These are phyloP conservation scores for Alsophila aescularia DNA, from an alignment of 2,888 invertebrate species.

Conservation along the genomic window DNA sequence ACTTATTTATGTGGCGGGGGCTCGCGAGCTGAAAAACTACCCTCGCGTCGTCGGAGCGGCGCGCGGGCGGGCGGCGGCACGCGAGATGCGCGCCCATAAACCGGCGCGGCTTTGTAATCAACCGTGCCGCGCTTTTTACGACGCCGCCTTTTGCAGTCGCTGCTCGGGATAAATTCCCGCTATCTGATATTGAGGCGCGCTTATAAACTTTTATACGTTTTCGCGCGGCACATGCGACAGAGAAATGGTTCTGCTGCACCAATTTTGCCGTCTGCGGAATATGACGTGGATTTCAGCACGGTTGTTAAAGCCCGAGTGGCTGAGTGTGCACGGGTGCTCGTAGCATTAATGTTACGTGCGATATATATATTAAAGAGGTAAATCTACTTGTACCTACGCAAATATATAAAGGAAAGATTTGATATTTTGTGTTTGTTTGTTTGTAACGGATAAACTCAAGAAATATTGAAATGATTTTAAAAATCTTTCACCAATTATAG, in stretches of 20 bases:
- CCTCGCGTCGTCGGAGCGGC: slow-evolving; percentile 65
- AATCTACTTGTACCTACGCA: too few relatives aligned
- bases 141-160: slow-evolving; percentile 71
- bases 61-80: slow-evolving; percentile 43
- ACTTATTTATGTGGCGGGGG: slow-evolving; percentile 81
- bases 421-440: too few relatives aligned
- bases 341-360: slow-evolving; percentile 19
- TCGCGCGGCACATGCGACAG: slow-evolving; percentile 37
- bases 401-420: too few relatives aligned
- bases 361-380: slow-evolving; percentile 15
- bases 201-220: slow-evolving; percentile 55
- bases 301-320: slow-evolving; percentile 20
- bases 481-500: too few relatives aligned
- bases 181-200: slow-evolving; percentile 68
- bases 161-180: slow-evolving; percentile 73
- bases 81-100: slow-evolving; percentile 67
- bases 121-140: slow-evolving; percentile 79
- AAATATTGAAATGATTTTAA: too few relatives aligned
- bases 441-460: too few relatives aligned
- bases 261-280: slow-evolving; percentile 33
- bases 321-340: background rate
- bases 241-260: slow-evolving; percentile 38
- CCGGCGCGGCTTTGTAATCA: slow-evolving; percentile 77
- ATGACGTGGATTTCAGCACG: slow-evolving; percentile 21
- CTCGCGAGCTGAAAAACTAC: slow-evolving; percentile 78